Percentiles rank a stretch among this genome's conserved stretches.
Evolutionary conservation across 2,797 vertebrate genomes (phyloP).

Genomic region (Synanceia verrucosa): DNA sequence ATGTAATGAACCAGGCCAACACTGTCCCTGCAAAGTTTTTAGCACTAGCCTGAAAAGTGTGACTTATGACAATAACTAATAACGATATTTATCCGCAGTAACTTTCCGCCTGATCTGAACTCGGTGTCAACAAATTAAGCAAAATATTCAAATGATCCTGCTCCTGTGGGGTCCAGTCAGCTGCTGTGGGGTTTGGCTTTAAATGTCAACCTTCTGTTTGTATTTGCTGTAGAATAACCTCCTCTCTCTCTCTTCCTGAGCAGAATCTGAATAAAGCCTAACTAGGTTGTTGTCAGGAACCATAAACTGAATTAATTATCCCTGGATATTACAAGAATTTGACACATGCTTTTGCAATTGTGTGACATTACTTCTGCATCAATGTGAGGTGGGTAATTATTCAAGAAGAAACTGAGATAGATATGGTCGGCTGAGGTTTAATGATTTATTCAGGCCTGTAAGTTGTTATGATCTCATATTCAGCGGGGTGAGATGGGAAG

Average conservation of each 20-base stretch:
- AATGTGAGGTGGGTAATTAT: conserved; percentile 61
- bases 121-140: conserved; percentile 71
- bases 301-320: conserved; percentile 64
- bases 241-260: conserved; percentile 12
- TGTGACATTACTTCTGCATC: conserved; percentile 54
- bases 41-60: conserved; percentile 20
- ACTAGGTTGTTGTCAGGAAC: conserved; percentile 49
- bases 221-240: conserved; percentile 46
- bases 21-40: conserved; percentile 26
- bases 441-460: conserved; percentile 72
- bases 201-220: conserved; percentile 74
- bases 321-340: conserved; percentile 52
- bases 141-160: conserved; percentile 64
- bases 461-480: conserved; percentile 78
- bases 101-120: conserved; percentile 50
- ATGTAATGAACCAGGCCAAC: not conserved
- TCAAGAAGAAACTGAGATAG: conserved; percentile 63
- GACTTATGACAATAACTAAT: conserved; percentile 40
- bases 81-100: conserved; percentile 53
- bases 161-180: conserved; percentile 43
- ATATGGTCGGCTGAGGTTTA: conserved; percentile 61
- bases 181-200: conserved; percentile 54
- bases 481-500: conserved; percentile 60
- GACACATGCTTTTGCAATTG: conserved; percentile 62
- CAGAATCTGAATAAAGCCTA: conserved; percentile 44